Percentiles rank a stretch among this genome's conserved stretches.
phyloP scores from a whole-genome alignment of 2,113 vertebrate species.

The Uria aalge region DNA sequence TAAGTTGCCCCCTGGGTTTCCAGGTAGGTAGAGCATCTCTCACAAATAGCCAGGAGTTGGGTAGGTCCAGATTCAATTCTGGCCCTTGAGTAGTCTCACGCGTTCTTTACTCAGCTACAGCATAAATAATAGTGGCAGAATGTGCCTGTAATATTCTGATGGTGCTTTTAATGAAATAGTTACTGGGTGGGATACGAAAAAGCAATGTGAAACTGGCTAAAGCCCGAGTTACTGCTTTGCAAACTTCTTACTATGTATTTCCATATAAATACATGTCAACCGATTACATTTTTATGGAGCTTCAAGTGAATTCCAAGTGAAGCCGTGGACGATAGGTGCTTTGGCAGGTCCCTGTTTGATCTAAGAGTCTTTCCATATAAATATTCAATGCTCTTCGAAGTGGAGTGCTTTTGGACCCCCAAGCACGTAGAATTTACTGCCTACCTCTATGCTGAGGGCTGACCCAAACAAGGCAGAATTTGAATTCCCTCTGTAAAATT shows the following conservation, averaged over 20 bases:
- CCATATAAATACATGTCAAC: constrained; percentile 1
- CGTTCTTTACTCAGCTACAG: not conserved
- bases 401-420: constrained; percentile 29
- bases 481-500: constrained; percentile 72
- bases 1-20: not conserved
- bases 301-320: constrained; percentile 10
- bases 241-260: constrained; percentile 22
- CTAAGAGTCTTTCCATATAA: constrained; percentile 5
- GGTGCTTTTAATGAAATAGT: not conserved
- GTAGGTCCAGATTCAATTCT: not conserved
- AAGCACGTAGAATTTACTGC: constrained; percentile 28
- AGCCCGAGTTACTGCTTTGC: not conserved
- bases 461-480: constrained; percentile 37
- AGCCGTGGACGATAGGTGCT: not conserved
- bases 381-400: not conserved
- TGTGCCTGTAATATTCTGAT: not conserved
- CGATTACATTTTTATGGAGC: constrained; percentile 14
- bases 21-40: not conserved
- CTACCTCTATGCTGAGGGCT: not conserved
- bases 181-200: not conserved
- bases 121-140: not conserved
- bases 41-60: not conserved
- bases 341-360: constrained; percentile 28
- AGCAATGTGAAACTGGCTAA: not conserved
- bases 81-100: not conserved